phyloP scores from a whole-genome alignment of 2,113 vertebrate species.

The Silurus meridionalis region DNA sequence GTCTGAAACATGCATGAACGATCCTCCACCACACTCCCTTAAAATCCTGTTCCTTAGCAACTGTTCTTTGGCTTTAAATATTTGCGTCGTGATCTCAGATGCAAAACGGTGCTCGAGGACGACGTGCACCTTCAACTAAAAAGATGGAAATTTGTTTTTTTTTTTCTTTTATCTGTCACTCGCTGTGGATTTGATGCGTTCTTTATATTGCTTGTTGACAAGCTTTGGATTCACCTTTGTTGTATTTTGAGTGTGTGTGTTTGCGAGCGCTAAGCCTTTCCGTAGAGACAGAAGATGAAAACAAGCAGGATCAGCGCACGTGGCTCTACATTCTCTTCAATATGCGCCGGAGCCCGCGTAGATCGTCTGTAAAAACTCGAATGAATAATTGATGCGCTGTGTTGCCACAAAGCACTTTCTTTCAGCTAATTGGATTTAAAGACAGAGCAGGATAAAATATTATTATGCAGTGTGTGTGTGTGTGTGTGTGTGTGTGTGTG shows the following conservation, averaged over 20 bases:
- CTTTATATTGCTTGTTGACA: constrained; percentile 29
- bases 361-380: constrained; percentile 66
- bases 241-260: constrained; percentile 5
- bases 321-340: constrained; percentile 65
- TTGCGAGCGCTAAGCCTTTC: constrained; percentile 47
- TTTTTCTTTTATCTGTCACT: constrained; percentile 16
- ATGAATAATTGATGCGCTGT: constrained; percentile 74
- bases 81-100: constrained; percentile 22
- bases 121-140: neutral
- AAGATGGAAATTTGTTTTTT: neutral
- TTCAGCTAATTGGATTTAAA: constrained; percentile 73
- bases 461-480: constrained; percentile 45
- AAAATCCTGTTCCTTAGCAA: constrained; percentile 45
- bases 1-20: neutral
- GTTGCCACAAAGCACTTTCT: constrained; percentile 67
- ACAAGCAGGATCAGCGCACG: constrained; percentile 66
- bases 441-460: constrained; percentile 53
- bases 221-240: constrained; percentile 21
- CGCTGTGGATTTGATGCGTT: constrained; percentile 10
- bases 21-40: neutral
- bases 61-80: constrained; percentile 12
- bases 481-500: neutral
- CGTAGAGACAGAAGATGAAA: constrained; percentile 62
- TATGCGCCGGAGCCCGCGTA: constrained; percentile 70
- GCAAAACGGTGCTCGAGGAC: constrained; percentile 16